Conservation (phyloP, 2,797 vertebrate genomes). For the Chelidonichthys spinosus region DNA sequence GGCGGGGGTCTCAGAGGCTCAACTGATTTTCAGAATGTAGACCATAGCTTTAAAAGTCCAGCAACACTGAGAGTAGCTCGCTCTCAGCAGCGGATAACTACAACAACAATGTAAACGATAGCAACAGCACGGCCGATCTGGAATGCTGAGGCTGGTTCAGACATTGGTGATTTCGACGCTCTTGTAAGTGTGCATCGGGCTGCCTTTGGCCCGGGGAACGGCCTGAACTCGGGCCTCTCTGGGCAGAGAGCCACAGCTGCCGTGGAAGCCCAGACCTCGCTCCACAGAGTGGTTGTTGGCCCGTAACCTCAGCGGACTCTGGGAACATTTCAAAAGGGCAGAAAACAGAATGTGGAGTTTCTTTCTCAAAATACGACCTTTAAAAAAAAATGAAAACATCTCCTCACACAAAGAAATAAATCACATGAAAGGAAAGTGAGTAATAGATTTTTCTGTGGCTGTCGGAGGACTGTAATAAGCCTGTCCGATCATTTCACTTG, state of each 20-base stretch:
- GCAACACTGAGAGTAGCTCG: conserved; percentile 4
- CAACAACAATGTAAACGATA: conserved; percentile 60
- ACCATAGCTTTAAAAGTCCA: conserved; percentile 5
- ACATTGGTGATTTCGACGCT: conserved; percentile 85
- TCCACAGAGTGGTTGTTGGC: conserved; percentile 76
- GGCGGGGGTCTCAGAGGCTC: no score
- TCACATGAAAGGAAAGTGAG: neutral
- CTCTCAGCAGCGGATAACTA: conserved; percentile 59
- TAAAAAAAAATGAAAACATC: neutral
- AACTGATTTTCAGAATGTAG: no score
- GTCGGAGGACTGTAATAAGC: no score
- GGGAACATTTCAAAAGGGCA: conserved; percentile 6
- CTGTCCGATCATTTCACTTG: no score
- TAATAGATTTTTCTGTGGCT: neutral
- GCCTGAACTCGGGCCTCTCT: conserved; percentile 80
- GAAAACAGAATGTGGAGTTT: conserved; percentile 1
- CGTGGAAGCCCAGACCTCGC: conserved; percentile 74
- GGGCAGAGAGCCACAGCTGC: conserved; percentile 80
- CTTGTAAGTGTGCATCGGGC: conserved; percentile 82
- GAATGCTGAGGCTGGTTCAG: conserved; percentile 56
- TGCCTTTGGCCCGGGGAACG: conserved; percentile 76
- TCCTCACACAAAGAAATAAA: neutral
- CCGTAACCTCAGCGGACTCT: conserved; percentile 78
- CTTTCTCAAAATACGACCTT: neutral
- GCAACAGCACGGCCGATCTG: conserved; percentile 2